phyloP scores from a whole-genome alignment of 2,888 invertebrate species.

The Diaprepes abbreviatus region DNA sequence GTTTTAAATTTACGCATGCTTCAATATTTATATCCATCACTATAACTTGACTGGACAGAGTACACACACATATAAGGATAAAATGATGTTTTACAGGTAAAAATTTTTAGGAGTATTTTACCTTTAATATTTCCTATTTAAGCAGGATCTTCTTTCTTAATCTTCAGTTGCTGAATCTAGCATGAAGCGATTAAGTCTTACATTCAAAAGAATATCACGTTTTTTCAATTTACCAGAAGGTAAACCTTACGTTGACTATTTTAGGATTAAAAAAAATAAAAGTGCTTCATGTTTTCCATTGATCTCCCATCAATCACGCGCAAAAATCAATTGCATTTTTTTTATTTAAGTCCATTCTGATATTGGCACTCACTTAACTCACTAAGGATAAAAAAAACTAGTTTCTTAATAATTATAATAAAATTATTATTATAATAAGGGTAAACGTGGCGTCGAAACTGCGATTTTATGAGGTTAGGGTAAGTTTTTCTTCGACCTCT shows the following conservation, averaged over 20 bases:
- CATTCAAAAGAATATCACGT: too few relatives aligned
- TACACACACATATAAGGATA: too few relatives aligned
- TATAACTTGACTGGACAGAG: too few relatives aligned
- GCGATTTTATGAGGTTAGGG: constrained; percentile 10
- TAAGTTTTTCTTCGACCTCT: not conserved
- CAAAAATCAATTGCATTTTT: constrained; percentile 18
- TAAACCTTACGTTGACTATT: constrained; percentile 13
- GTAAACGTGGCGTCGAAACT: constrained; percentile 13
- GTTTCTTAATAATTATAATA: constrained; percentile 6
- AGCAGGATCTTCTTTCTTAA: too few relatives aligned
- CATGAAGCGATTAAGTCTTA: too few relatives aligned
- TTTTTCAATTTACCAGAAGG: too few relatives aligned
- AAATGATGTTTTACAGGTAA: too few relatives aligned
- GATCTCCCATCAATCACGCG: constrained; percentile 40
- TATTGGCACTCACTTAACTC: constrained; percentile 35
- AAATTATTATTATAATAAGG: constrained; percentile 18
- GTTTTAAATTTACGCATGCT: too few relatives aligned
- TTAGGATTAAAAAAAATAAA: constrained; percentile 17
- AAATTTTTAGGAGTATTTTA: too few relatives aligned
- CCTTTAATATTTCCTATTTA: too few relatives aligned
- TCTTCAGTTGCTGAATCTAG: too few relatives aligned
- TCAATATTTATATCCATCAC: too few relatives aligned
- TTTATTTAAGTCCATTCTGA: constrained; percentile 20
- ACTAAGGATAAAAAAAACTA: constrained; percentile 23
- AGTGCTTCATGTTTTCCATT: constrained; percentile 35